Conservation (phyloP, 2,888 invertebrate species). For the Ramazzottius varieornatus region DNA sequence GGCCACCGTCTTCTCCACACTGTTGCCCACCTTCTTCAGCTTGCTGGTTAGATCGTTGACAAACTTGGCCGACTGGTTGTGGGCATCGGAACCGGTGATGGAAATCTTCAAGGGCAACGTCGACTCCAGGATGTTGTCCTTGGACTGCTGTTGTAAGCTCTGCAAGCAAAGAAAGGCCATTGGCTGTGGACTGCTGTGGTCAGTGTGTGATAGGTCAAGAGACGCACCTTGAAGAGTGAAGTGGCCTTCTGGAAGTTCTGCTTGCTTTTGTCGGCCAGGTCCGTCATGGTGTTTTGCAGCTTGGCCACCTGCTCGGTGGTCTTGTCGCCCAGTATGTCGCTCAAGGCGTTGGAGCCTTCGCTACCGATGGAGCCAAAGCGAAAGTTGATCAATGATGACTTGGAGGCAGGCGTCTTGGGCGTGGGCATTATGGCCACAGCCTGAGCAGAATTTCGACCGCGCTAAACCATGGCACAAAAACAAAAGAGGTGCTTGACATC, state of each 20-base stretch:
- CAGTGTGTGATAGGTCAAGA: no score
- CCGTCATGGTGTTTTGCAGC: not conserved
- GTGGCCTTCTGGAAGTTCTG: slow-evolving; percentile 3
- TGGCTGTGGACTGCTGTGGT: not conserved
- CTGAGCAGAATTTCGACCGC: not conserved
- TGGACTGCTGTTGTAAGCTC: not conserved
- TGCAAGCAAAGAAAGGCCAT: not conserved
- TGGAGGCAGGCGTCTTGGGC: not conserved
- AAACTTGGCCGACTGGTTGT: not conserved
- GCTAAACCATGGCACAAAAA: no score
- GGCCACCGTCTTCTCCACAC: not conserved
- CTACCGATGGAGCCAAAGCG: not conserved
- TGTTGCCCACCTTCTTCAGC: slow-evolving; percentile 1
- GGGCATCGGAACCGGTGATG: not conserved
- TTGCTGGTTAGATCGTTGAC: slow-evolving; percentile 4
- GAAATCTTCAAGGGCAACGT: not conserved
- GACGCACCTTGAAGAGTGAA: not conserved
- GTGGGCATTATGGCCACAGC: not conserved
- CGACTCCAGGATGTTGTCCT: not conserved
- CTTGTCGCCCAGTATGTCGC: not conserved
- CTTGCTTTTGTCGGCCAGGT: not conserved
- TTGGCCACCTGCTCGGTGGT: not conserved
- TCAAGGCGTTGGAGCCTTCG: not conserved
- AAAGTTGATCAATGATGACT: not conserved
- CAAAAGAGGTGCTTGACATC: no score